A percentile compares a stretch with the other conserved stretches of the same genome.
These are phyloP conservation scores for Hypolimnas misippus DNA, from an alignment of 2,888 invertebrate species.

Conservation along the genomic window DNA sequence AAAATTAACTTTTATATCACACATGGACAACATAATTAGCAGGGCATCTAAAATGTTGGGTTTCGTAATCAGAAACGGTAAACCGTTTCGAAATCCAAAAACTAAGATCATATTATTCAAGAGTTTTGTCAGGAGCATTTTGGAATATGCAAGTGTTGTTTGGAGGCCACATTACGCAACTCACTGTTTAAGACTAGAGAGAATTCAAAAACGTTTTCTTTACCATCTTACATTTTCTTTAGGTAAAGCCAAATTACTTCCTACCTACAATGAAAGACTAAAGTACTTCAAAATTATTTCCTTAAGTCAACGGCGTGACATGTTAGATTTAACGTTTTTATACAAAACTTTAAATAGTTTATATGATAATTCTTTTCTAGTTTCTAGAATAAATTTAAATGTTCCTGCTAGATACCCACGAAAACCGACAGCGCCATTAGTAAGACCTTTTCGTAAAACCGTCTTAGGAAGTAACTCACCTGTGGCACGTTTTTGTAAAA, in stretches of 20 bases:
- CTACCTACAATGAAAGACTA: background rate
- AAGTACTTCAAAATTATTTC: background rate
- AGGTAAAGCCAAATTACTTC: background rate
- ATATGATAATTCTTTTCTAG: background rate
- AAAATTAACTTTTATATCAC: background rate
- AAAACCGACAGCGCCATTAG: background rate
- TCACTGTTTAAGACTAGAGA: background rate
- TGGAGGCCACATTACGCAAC: constrained; percentile 1
- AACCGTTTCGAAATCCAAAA: background rate
- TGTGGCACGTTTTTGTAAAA: background rate
- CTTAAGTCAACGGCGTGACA: background rate
- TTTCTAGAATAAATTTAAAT: background rate
- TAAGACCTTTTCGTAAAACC: background rate
- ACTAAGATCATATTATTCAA: background rate
- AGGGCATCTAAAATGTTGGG: background rate
- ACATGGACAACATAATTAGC: background rate
- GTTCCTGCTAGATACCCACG: background rate
- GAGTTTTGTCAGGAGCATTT: background rate
- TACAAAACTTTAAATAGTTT: background rate
- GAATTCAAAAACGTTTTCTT: background rate
- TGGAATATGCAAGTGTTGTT: background rate
- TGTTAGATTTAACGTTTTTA: background rate
- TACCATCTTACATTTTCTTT: background rate
- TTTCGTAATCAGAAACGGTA: background rate
- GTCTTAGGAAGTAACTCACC: background rate